Evolutionary conservation across 2,797 vertebrate genomes (phyloP), one percentile per base, ranked within the genome.

Genomic region (Valencia hispanica): DNA sequence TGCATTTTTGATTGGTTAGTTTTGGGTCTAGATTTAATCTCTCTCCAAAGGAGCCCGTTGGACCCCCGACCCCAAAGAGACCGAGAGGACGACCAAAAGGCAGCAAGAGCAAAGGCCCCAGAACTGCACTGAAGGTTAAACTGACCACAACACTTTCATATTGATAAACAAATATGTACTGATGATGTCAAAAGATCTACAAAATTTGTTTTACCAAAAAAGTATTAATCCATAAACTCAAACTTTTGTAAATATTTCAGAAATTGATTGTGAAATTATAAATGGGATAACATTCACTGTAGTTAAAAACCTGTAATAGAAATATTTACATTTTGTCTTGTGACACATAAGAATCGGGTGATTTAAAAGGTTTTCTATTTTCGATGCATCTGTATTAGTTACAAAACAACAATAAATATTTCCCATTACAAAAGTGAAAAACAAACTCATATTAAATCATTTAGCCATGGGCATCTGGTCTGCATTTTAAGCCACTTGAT

Each of bases 81-180:
- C 96, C 95, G 1, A 93, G 96, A 82, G 96, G 96, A 90, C 87
- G 96, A 80, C 96, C 96, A 3, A 95, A 93, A 88, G 96, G 96
- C 75, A 96, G 96, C 90, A 96, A 95, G 87, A 95, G 95, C 87
- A 96, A 96, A 91, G 91, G 89, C 71, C 92, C 92, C 57, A 92
- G 70, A 72, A 89, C 89, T 82, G 91, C 92, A 83, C 86, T 92
- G 73, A 95, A 94, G 94, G 94, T 96, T 76, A 2, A 73, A 74
- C 78, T 79, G 63, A 79, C 75, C 65, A 59, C 34, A 71, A 47
- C 30, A 43, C 61, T 48, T 69, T 32, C 9, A 63, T 34, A 34
- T 65, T 43, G 18, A 45, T 47, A 18, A 3, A 47, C 22, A 57
- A 47, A 30, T 48, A 30, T 7, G n/a, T 22, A 36, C 30, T 36